Base-by-base conservation (phyloP, 2,113 vertebrate genomes). In the Vanacampus margaritifer region DNA sequence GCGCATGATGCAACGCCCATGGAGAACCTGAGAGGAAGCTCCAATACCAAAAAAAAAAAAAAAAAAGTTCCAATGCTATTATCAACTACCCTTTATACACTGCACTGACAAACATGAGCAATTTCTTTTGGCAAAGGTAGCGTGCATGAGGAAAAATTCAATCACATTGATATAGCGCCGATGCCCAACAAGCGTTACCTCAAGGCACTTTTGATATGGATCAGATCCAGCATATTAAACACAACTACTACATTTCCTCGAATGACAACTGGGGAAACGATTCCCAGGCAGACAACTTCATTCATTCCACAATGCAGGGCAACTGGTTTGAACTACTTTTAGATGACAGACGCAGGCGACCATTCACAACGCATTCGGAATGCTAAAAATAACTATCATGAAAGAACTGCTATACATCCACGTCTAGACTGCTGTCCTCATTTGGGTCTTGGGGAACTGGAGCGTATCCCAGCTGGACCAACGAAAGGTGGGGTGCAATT, bases 141-240 rank as follows among this genome's bases (percentile, higher is more conserved):
- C 5, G 59, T 23, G 21, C 12, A 24, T 24, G 23, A 61, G n/a
- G 36, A n/a, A 23, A 19, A 23, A 61, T 17, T 61, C 59, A 61
- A 41, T 39, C 21, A 41, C 1, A 39, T 23, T 61, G 59, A 61
- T 41, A 23, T 23, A n/a, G 59, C n/a, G 11, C 59, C 59, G 19
- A 57, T 28, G 54, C 54, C 32, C 16, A 19, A 57, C 54, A 57
- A 57, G 54, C 26, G 26, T 32, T 57, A 57, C n/a, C 59, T 39
- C 36, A 61, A 61, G 36, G 59, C 36, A 61, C 59, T 61, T 37
- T 61, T 23, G 36, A 41, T 61, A 61, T 41, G 59, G 59, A 61
- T 37, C 36, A 13, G 36, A 23, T 61, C 59, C 59, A 60, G 21
- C 35, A 61, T 39, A 61, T 61, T 61, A 39, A 60, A 21, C 19